Evolutionary conservation across 1,140 invertebrate genomes (phyloP), one percentile per base, ranked within the genome.

Genomic region (Atta colombica): DNA sequence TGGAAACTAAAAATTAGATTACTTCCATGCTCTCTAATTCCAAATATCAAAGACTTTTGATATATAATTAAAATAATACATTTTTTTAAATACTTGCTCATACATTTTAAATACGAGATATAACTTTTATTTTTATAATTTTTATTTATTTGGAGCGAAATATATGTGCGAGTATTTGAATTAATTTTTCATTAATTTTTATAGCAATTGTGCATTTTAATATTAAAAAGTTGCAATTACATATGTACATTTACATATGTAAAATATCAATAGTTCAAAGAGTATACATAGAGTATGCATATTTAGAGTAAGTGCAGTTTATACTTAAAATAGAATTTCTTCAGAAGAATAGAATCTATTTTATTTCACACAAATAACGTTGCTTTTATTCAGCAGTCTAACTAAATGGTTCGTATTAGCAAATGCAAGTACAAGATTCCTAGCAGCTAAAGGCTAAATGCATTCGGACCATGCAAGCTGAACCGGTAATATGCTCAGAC

Each of bases 371-470:
- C 12, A 60, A 21, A 69, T 69, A 69, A 69, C 66, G 2, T 18
- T 60, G n/a, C n/a, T 75, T 75, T 60, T 39, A 75, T 60, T 75
- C 53, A 2, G 12, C 28, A 39, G 53, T 60, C 53, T 21, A 74
- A 55, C 18, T 74, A 35, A 75, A 60, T 61, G 28, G 58, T 21
- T 66, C 25, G 25, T 66, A 49, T 66, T 71, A 71, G 65, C 49
- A 55, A 51, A 71, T 55, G 65, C 77, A 55, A 71, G 51, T 69
- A 39, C 31, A 80, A 80, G n/a, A 69, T 35, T 69, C n/a, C 16
- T 39, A 25, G 35, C 35, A 61, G 35, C 21, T 28, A 77, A 45
- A 63, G 39, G 35, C 35, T 77, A 77, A 77, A 77, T 77, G 14
- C 10, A 31, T 77, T 77, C 25, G 3, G 35, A 65, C 60, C 25